Evolutionary conservation across 2,113 vertebrate species (phyloP).

Genomic region (Pavo muticus): DNA sequence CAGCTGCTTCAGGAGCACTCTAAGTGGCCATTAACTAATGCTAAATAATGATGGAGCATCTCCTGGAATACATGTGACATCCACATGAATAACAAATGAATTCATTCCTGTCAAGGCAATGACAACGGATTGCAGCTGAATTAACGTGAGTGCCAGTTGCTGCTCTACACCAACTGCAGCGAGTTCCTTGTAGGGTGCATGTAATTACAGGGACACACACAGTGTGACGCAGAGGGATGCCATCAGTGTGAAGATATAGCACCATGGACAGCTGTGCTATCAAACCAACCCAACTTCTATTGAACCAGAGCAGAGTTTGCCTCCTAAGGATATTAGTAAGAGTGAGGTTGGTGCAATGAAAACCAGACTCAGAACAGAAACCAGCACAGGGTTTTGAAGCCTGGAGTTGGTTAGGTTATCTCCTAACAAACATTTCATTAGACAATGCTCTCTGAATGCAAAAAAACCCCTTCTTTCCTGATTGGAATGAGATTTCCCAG

Average conservation of each 20-base stretch:
- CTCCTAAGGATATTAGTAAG: not conserved
- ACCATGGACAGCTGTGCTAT: fast-evolving
- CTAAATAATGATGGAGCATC: conserved; percentile 64
- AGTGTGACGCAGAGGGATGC: not conserved
- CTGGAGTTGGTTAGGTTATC: not conserved
- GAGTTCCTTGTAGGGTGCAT: fast-evolving
- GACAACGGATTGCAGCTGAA: not conserved
- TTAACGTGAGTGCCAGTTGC: not conserved
- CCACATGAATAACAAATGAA: conserved; percentile 51
- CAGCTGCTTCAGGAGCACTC: conserved; percentile 62
- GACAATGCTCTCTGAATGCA: not conserved
- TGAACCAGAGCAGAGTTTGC: not conserved
- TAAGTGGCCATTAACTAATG: conserved; percentile 67
- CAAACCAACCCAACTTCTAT: not conserved
- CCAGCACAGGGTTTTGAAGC: not conserved
- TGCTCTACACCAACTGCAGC: not conserved
- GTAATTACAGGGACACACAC: not conserved
- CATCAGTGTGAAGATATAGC: fast-evolving
- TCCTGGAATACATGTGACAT: conserved; percentile 52
- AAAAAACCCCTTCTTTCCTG: not conserved
- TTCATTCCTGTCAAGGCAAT: conserved; percentile 30
- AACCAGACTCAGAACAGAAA: not conserved
- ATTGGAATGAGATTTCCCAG: not conserved
- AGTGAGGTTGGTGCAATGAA: not conserved
- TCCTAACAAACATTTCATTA: not conserved